A percentile compares a stretch with the other conserved stretches of the same genome.
These are phyloP conservation scores for Trichomalopsis sarcophagae DNA, from an alignment of 1,140 invertebrate species.

Conservation along the genomic window DNA sequence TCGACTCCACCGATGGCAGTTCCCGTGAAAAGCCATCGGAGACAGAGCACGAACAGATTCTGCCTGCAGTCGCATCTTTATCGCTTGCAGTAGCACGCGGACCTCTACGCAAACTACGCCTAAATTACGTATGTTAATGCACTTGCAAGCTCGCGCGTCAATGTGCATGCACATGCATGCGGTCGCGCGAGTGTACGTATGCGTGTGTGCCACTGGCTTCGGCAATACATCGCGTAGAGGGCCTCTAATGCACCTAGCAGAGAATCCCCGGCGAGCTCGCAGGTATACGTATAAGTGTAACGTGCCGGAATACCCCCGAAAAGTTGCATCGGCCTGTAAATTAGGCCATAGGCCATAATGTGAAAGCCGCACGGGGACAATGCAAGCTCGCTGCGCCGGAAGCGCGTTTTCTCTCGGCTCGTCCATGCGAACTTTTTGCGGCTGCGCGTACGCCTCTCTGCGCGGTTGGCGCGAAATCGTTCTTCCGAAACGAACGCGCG, in stretches of 20 bases:
- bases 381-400: background rate
- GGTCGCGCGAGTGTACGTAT: too few species aligned
- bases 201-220: background rate
- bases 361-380: background rate
- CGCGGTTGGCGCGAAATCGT: background rate
- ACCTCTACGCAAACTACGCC: background rate
- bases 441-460: background rate
- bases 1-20: too few species aligned
- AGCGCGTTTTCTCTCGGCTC: constrained; percentile 11
- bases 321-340: constrained; percentile 23
- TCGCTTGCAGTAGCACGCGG: background rate
- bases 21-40: too few species aligned
- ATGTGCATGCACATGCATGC: background rate
- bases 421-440: constrained; percentile 18
- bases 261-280: too few species aligned
- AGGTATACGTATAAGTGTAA: background rate
- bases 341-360: constrained; percentile 15
- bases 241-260: too few species aligned
- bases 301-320: background rate
- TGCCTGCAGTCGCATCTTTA: background rate
- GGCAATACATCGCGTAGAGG: too few species aligned
- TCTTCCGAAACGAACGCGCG: background rate
- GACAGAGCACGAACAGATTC: background rate
- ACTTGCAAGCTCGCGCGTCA: background rate
- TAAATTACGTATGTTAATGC: background rate